Conservation (phyloP, 30 jellyfish, hydroid and myxozoan species). For the Aurelia aurita region DNA sequence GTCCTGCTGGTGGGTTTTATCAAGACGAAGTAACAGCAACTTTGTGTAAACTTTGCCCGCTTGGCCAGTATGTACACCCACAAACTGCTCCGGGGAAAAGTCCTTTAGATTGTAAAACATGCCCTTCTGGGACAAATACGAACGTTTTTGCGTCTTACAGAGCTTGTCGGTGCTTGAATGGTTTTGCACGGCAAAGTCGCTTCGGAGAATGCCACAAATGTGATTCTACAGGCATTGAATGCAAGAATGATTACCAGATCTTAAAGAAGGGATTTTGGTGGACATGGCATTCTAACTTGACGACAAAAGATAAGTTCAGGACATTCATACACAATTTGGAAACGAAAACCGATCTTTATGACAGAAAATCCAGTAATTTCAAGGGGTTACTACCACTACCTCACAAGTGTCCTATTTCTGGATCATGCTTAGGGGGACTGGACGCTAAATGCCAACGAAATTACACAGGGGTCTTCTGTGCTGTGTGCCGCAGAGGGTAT, state of each 20-base stretch:
- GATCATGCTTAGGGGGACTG: conserved; percentile 6
- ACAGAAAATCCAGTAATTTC: background rate
- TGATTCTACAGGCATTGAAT: background rate
- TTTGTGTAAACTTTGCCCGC: conserved; percentile 51
- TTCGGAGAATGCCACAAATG: conserved; percentile 18
- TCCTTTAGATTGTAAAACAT: conserved; percentile 55
- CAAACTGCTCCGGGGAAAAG: conserved; percentile 55
- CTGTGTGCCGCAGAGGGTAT: background rate
- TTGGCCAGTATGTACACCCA: conserved; percentile 60
- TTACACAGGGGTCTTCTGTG: conserved; percentile 24
- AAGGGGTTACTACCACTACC: background rate
- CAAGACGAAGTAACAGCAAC: conserved; percentile 48
- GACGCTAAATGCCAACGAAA: background rate
- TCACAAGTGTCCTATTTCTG: conserved; percentile 3
- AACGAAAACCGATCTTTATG: conserved; percentile 1
- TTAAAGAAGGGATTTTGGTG: conserved; percentile 9
- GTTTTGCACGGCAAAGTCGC: conserved; percentile 21
- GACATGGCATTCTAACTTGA: background rate
- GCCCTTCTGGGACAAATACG: conserved; percentile 63
- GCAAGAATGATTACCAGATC: background rate
- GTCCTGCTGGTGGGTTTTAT: conserved; percentile 59
- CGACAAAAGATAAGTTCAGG: background rate
- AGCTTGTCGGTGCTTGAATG: background rate
- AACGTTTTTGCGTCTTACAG: conserved; percentile 11
- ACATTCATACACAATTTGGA: background rate